phyloP scores from a whole-genome alignment of 1,140 invertebrate species.

The Homarus americanus region DNA sequence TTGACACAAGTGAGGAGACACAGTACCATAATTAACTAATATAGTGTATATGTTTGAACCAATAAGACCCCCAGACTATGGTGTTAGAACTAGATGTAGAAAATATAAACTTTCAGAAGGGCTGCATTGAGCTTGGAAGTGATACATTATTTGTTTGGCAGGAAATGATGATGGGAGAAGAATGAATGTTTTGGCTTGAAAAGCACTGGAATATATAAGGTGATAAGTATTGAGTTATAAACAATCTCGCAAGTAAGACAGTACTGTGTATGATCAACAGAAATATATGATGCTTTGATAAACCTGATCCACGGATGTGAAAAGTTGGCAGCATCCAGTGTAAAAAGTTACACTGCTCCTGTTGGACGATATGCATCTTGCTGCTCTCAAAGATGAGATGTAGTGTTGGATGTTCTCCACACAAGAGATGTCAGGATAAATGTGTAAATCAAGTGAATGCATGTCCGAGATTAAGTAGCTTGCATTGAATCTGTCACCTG shows the following conservation, averaged over 20 bases:
- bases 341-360: constrained; percentile 4
- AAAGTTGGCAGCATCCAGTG: neutral
- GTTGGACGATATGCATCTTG: neutral
- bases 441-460: constrained; percentile 18
- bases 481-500: constrained; percentile 9
- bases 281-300: neutral
- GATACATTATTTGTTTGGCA: neutral
- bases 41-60: neutral
- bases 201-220: neutral
- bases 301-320: neutral
- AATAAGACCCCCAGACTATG: neutral
- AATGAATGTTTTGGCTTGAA: neutral
- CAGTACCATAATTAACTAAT: neutral
- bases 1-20: neutral
- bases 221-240: neutral
- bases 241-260: neutral
- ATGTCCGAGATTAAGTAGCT: constrained; percentile 19
- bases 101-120: constrained; percentile 8
- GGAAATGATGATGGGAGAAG: neutral
- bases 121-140: neutral
- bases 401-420: constrained; percentile 28
- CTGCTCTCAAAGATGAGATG: neutral
- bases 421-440: constrained; percentile 9
- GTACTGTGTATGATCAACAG: neutral
- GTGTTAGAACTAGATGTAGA: neutral